Evolutionary conservation across 2,113 vertebrate genomes (phyloP), one percentile per base, ranked within the genome.

Genomic region (Cyprinodon brontotheroides): DNA sequence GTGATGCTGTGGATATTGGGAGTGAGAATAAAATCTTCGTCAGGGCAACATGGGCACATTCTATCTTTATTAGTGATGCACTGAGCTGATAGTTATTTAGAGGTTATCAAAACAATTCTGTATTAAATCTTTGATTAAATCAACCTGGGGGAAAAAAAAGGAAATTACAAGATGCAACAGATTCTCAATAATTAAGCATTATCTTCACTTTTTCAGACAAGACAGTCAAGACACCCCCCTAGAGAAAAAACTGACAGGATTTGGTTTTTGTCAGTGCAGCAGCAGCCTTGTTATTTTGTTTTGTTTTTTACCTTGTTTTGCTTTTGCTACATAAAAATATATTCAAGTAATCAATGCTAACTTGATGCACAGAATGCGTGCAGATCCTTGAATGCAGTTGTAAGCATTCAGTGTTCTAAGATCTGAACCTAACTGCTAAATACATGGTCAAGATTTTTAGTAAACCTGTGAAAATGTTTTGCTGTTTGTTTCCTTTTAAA

Each of bases 1-100:
- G 76, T 65, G 57, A 73, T 0, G 60, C 53, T 62, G 73, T 69
- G 64, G 20, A 69, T 29, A 71, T 70, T 61, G 43, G 72, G 60
- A 77, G 5, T 38, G n/a, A 38, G n/a, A 61, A 65, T 53, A 5
- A 4, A 45, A 59, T 6, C 17, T 11, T n/a, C 15, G 36, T 20
- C 40, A 40, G 22, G 38, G 14, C 29, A 29, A 61, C 40, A 4
- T n/a, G 48, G 62, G 39, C 6, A 53, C 14, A 10, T 5, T 73
- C 14, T 40, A 38, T 66, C 13, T 74, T 57, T 64, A 47, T 47
- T 20, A 65, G 29, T 17, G 4, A 38, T 62, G 36, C 37, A 38
- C 36, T 6, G 4, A 10, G 14, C 61, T 39, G 36, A 38, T 62
- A 38, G 37, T 43, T 43, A 12, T 50, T 13, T 37, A 6, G 15